phyloP scores from a whole-genome alignment of 2,113 vertebrate genomes.

The Notarius quadriscutis region DNA sequence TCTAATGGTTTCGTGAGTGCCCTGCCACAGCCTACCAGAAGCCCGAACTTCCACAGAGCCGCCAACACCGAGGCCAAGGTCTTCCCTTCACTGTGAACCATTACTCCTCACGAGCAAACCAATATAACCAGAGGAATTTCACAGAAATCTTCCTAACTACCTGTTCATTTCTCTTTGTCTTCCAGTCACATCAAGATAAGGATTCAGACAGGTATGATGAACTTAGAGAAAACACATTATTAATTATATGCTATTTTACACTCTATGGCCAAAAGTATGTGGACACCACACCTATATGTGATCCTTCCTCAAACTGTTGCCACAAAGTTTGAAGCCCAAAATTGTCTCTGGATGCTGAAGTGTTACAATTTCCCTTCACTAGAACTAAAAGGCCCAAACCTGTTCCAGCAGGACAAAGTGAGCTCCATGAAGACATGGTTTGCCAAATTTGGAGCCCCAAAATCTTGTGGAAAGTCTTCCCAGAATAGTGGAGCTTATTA shows the following conservation, averaged over 20 bases:
- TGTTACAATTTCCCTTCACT: background rate
- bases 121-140: background rate
- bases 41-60: constrained; percentile 54
- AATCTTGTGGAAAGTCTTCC: background rate
- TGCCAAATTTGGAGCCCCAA: background rate
- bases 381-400: background rate
- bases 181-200: constrained; percentile 35
- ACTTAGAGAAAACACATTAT: background rate
- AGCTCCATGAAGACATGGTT: constrained; percentile 1
- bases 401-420: background rate
- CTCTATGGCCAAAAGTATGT: background rate
- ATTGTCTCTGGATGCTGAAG: background rate
- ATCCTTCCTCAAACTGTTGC: background rate
- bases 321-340: background rate
- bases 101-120: background rate
- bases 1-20: constrained; percentile 70
- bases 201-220: constrained; percentile 42
- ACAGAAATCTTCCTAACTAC: background rate
- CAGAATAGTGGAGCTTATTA: background rate
- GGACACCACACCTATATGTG: background rate
- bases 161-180: background rate
- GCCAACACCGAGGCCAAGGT: constrained; percentile 59
- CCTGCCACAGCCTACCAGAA: constrained; percentile 67
- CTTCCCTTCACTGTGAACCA: constrained; percentile 16
- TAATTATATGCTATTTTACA: background rate